These are phyloP conservation scores for Lates japonicus DNA, from an alignment of 2,797 vertebrate species.

Conservation along the genomic window DNA sequence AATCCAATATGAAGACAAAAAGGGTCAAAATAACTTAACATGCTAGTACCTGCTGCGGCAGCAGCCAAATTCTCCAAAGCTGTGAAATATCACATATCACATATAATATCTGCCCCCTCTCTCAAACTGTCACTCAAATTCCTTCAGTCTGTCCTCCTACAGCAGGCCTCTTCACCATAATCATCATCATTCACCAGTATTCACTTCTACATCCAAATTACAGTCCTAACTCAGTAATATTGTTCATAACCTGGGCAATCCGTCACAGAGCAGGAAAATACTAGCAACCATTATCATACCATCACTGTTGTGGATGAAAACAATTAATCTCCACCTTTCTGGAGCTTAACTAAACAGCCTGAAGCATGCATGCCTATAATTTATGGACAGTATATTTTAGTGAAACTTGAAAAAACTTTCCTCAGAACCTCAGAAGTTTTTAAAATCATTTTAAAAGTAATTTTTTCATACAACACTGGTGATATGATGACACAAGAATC, in stretches of 20 bases:
- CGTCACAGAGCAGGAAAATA: slow-evolving; percentile 15
- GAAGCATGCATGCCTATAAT: background rate
- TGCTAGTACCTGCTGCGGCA: slow-evolving; percentile 4
- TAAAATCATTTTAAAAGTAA: too few relatives aligned
- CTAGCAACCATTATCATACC: background rate
- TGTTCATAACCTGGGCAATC: background rate
- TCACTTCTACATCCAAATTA: slow-evolving; percentile 21
- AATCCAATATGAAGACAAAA: slow-evolving; percentile 29
- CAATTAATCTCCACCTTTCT: background rate
- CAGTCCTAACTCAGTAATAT: background rate
- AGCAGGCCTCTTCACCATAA: slow-evolving; percentile 7
- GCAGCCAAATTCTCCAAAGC: slow-evolving; percentile 26
- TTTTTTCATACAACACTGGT: background rate
- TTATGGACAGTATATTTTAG: background rate
- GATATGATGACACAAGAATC: background rate
- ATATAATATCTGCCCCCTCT: background rate
- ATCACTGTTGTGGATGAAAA: background rate
- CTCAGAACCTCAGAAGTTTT: background rate
- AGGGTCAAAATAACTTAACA: slow-evolving; percentile 6
- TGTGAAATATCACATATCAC: slow-evolving; percentile 18
- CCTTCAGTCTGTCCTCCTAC: slow-evolving; percentile 17
- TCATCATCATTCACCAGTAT: background rate
- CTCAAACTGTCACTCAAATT: background rate
- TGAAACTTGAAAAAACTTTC: background rate
- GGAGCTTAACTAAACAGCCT: background rate